Base-by-base conservation (phyloP, 1,140 invertebrate species). In the Goniozus legneri region DNA sequence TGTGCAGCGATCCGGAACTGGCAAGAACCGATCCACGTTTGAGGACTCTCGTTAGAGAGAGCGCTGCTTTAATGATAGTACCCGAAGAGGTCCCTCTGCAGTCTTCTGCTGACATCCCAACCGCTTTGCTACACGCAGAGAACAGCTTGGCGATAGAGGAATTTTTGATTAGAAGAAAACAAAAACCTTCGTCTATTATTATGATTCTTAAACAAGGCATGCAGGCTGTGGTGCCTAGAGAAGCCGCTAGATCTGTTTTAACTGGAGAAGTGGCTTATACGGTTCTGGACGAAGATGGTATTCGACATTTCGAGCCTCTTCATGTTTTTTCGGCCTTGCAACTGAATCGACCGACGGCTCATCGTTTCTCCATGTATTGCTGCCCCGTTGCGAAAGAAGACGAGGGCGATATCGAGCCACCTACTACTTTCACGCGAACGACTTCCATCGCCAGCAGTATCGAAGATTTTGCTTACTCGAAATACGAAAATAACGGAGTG, bases 91-190 rank as follows among this genome's bases (percentile, higher is more conserved):
- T 71, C 2, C 77, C 80, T 0, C 60, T 84, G n/a, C 64, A 79
- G 46, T 83, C 80, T 3, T 87, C 86, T 2, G 79, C 69, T 22
- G 84, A 87, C 42, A 79, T 89, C 16, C 86, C 87, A 2, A 73
- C 79, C 2, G 79, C 79, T 37, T 65, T 88, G 16, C 76, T 89
- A 22, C 74, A 80, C 46, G 77, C 79, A 0, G 80, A 85, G 56
- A 88, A 88, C 55, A 81, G 80, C 59, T 67, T 89, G 3, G 86
- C 86, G 0, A 86, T 88, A 67, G 86, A 89, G 71, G 85, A 89
- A 38, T 87, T 84, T 56, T 60, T 89, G n/a, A 76, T 84, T 50
- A 78, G 79, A 53, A 76, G 79, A 42, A 80, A 73, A 52, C 79
- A 80, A 37, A 77, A 79, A 51, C 69, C 77, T 2, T 74, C 72